These are phyloP conservation scores for Oedothorax gibbosus DNA, from an alignment of 1,140 invertebrate genomes.

Conservation along the genomic window DNA sequence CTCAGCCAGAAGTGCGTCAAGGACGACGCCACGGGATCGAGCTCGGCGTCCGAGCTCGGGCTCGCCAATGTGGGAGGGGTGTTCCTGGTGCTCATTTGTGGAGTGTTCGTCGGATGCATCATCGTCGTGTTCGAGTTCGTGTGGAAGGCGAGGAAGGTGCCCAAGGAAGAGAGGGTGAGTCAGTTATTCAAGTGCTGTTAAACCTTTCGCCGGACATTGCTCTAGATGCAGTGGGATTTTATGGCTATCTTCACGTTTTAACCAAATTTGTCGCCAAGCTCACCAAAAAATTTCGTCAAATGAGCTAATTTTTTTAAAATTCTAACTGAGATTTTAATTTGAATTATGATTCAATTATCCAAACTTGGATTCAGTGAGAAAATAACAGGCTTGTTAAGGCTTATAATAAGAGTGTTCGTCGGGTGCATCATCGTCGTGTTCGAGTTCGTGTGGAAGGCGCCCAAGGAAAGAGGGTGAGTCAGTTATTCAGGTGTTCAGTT, in stretches of 20 bases:
- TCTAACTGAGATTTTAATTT: too few species aligned
- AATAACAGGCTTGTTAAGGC: constrained; percentile 68
- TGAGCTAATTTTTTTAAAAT: too few species aligned
- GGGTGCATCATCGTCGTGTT: constrained; percentile 65
- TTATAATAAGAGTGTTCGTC: constrained; percentile 66
- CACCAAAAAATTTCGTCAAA: too few species aligned
- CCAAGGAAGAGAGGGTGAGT: constrained; percentile 64
- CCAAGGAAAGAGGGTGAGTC: constrained; percentile 63
- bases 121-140: constrained; percentile 66
- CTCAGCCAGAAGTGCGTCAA: constrained; percentile 62
- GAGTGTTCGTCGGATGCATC: constrained; percentile 65
- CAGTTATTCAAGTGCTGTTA: too few species aligned
- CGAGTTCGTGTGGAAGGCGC: constrained; percentile 67
- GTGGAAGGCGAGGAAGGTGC: constrained; percentile 66
- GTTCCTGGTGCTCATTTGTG: constrained; percentile 69
- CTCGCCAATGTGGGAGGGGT: constrained; percentile 71
- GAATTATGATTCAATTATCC: too few species aligned
- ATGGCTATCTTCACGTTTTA: too few species aligned
- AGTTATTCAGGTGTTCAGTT: too few species aligned
- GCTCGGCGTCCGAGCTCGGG: constrained; percentile 66
- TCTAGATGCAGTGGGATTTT: too few species aligned
- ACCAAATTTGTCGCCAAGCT: too few species aligned
- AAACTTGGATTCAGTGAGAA: too few species aligned
- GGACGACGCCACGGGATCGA: constrained; percentile 63
- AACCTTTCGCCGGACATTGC: too few species aligned